Base-by-base conservation (phyloP, 2,888 invertebrate species). In the Imbricaverruca yamaguchii region DNA sequence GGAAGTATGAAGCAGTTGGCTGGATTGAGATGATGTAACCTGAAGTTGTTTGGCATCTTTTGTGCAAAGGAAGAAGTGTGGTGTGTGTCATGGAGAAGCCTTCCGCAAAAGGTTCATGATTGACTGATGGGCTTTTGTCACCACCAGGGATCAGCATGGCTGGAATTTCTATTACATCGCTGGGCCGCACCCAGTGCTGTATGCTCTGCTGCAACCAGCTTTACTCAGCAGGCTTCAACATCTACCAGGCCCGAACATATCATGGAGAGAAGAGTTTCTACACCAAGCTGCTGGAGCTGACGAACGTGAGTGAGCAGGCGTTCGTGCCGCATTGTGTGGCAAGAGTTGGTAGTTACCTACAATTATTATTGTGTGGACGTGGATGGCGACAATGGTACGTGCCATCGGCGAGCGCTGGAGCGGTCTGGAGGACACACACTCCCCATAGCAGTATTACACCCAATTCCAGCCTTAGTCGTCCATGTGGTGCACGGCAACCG, bases 201-300 rank as follows among this genome's bases (percentile, higher is more conserved):
- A 79, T 79, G 79, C 79, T 79, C 23, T 79, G 79, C 79, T 79
- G 57, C 59, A 57, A 23, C 25, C 79, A 56, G 25, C 79, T 79
- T 6, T 79, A 57, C 57, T 79, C 79, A 23, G 4, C 79, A 0
- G 79, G 79, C 15, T 23, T 79, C 23, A 79, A 59, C 57, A 79
- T 79, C 57, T 79, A 79, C 25, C 57, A 57, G 23, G 56, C 79
- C 23, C 56, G 59, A 23, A 79, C 79, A 12, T 57, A 57, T 25
- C 79, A 79, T 21, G 79, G 79, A 6, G 57, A 79, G 23, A 79
- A 79, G 59, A 79, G 59, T 57, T 79, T 79, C 79, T 57, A 57
- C 57, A 21, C 56, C 13, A 79, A 79, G 25, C 79, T 79, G 13
- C 8, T 79, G 8, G 57, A 79, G 25, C 56, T 79, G 12, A 59